Conservation (phyloP, 2,888 invertebrate species). For the Chouioia cunea region DNA sequence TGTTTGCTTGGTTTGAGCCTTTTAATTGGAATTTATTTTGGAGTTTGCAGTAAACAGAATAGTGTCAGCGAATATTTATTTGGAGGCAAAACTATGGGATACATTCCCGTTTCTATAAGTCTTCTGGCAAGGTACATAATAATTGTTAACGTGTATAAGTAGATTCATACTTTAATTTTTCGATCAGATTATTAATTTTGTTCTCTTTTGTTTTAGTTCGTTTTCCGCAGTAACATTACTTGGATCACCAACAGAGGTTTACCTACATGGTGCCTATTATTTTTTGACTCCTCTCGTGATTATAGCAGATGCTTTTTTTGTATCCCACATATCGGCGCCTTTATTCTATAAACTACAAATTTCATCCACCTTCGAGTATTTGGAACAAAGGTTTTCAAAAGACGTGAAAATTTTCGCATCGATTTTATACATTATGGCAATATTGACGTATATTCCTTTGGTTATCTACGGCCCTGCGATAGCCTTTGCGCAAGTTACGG, state of each 20-base stretch:
- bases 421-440: conserved; percentile 73
- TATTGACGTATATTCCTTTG: conserved; percentile 74
- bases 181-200: not conserved
- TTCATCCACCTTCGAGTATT: conserved; percentile 79
- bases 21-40: conserved; percentile 74
- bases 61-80: conserved; percentile 78
- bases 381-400: conserved; percentile 75
- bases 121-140: conserved; percentile 76
- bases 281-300: conserved; percentile 68
- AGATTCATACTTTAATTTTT: not conserved
- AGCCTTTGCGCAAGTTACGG: conserved; percentile 80
- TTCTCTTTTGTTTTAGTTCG: conserved; percentile 3
- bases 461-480: conserved; percentile 79
- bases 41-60: conserved; percentile 72
- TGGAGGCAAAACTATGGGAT: conserved; percentile 79
- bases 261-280: conserved; percentile 79
- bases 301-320: conserved; percentile 58
- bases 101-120: conserved; percentile 80
- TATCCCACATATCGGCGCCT: conserved; percentile 71
- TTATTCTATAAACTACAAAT: conserved; percentile 80
- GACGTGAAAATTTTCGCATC: conserved; percentile 74
- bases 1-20: conserved; percentile 71
- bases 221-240: conserved; percentile 81
- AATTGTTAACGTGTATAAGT: no score
- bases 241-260: conserved; percentile 82